A percentile compares a stretch with the other conserved stretches of the same genome.
These are phyloP conservation scores for Drosophila yooni DNA, from an alignment of 2,888 invertebrate species.

Conservation along the genomic window DNA sequence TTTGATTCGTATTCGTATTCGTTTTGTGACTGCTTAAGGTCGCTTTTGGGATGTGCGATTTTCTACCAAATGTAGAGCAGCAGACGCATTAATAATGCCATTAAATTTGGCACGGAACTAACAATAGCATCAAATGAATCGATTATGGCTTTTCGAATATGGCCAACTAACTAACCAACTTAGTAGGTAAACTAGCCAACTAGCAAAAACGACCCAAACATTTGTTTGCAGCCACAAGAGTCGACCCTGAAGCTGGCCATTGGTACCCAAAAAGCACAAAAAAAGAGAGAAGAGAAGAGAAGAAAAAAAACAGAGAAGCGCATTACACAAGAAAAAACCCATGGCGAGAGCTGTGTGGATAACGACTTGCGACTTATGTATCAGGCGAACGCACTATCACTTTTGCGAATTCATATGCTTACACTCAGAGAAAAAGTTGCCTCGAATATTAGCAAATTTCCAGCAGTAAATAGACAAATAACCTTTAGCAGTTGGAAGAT, in stretches of 20 bases:
- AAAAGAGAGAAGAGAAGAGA: background rate
- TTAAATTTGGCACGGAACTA: constrained; percentile 28
- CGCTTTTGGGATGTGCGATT: background rate
- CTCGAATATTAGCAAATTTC: too few species aligned
- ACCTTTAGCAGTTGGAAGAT: too few species aligned
- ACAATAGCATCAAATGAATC: constrained; percentile 22
- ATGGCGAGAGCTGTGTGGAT: constrained; percentile 11
- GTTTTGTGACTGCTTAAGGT: background rate
- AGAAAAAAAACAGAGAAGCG: background rate
- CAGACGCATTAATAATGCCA: constrained; percentile 34
- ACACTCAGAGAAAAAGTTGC: background rate
- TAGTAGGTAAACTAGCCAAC: constrained; percentile 5
- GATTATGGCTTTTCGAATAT: constrained; percentile 7
- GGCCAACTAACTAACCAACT: constrained; percentile 15
- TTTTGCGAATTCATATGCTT: constrained; percentile 42
- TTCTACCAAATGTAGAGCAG: constrained; percentile 23
- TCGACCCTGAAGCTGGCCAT: constrained; percentile 56
- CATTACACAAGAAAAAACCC: constrained; percentile 48
- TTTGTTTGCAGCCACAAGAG: constrained; percentile 18
- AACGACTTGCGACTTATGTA: constrained; percentile 39
- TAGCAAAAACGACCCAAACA: constrained; percentile 3
- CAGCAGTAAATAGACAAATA: too few species aligned
- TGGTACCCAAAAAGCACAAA: constrained; percentile 10
- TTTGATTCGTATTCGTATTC: too few species aligned
- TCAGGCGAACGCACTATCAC: constrained; percentile 49